Base-by-base conservation (phyloP, 2,888 invertebrate genomes). In the Rotaria socialis region DNA sequence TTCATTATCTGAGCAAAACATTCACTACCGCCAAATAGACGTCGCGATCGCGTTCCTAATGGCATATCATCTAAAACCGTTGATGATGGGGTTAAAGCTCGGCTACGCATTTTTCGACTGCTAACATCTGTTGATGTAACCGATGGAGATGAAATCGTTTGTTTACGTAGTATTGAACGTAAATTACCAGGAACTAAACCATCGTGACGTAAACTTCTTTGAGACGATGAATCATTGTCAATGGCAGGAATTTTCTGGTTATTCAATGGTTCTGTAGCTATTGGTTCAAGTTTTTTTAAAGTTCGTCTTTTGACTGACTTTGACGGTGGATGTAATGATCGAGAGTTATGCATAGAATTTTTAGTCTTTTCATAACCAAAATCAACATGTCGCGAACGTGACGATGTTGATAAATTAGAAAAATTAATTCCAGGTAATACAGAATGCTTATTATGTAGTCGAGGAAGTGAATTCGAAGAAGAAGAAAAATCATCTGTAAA, bases 1-100 rank as follows among this genome's bases (percentile, higher is more conserved):
- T 80, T 80, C 80, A 80, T 80, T 80, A 80, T 80, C 47, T 80
- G 80, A 80, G 80, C 80, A n/a, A 80, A 80, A 47, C 47, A 80
- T 80, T 80, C 43, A 47, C 80, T 80, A 22, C 80, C 80, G n/a
- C 80, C 80, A 5, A 80, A 80, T 47, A 80, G 19, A n/a, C 47
- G 43, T 47, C 14, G 80, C n/a, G 80, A 80, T 24, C 80, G 43
- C 11, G 80, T 80, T 19, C 80, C 80, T 80, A 80, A 80, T 80
- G 80, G 80, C n/a, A 80, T 24, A 8, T 47, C 47, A 35, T 67
- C 67, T 16, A 27, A 35, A 4, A 67, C 27, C 19, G 67, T 67
- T 19, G 67, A 67, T 67, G 67, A 67, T 35, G 67, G 67, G 0
- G 67, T 67, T 67, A 67, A 67, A 19, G 35, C 5, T 67, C 14